phyloP scores from a whole-genome alignment of 2,113 vertebrate genomes.

The Pyxicephalus adspersus region DNA sequence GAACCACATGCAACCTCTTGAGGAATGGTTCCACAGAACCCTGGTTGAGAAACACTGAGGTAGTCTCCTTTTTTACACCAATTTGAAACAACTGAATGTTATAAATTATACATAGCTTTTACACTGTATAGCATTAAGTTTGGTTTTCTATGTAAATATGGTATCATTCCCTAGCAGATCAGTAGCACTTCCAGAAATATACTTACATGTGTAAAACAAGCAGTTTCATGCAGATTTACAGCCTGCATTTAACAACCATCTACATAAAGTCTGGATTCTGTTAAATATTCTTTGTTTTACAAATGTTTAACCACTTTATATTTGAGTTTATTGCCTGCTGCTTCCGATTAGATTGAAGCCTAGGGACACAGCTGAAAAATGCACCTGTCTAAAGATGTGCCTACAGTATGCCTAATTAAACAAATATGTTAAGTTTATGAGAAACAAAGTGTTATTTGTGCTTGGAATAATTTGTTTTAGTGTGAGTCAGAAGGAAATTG shows the following conservation, averaged over 20 bases:
- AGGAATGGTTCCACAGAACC: no score
- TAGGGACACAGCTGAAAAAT: constrained; percentile 32
- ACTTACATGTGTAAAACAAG: constrained; percentile 4
- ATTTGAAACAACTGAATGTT: no score
- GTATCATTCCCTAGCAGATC: no score
- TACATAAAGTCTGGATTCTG: not conserved
- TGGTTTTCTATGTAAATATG: no score
- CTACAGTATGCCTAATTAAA: constrained; percentile 43
- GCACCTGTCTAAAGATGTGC: constrained; percentile 29
- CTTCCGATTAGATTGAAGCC: constrained; percentile 33
- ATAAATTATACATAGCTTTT: no score
- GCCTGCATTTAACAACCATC: not conserved
- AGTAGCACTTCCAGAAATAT: not conserved
- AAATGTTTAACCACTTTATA: constrained; percentile 41
- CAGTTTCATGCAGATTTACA: not conserved
- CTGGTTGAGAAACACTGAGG: no score
- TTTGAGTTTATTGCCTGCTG: constrained; percentile 31
- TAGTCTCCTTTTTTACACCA: no score
- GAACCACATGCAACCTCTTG: no score
- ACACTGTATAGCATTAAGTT: no score
- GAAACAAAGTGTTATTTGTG: constrained; percentile 24
- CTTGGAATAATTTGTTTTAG: not conserved
- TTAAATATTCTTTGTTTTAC: constrained; percentile 7
- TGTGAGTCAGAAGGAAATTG: not conserved
- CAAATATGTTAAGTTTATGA: constrained; percentile 39